Evolutionary conservation across 2,888 invertebrate genomes (phyloP).

Genomic region (Linnaemya vulpina): DNA sequence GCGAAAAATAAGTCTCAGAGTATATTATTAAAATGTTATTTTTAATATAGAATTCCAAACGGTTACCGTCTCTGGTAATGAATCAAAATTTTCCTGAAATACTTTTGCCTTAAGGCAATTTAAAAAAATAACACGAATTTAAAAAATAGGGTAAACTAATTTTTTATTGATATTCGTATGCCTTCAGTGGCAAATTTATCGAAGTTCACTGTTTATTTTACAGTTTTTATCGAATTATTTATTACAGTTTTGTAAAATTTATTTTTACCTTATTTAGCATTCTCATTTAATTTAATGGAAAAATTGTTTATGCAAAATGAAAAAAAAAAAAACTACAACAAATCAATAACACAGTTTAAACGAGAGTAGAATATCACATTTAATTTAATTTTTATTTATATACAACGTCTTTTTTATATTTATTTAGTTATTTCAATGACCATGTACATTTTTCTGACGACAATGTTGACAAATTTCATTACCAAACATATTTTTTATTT

Average conservation of each 20-base stretch:
- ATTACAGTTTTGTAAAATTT: slow-evolving; percentile 28
- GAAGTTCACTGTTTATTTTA: neutral
- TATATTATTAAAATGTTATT: too few species aligned
- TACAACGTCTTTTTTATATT: slow-evolving; percentile 12
- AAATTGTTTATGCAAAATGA: slow-evolving; percentile 49
- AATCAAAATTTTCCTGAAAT: too few species aligned
- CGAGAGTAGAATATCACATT: slow-evolving; percentile 62
- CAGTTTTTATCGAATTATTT: slow-evolving; percentile 23
- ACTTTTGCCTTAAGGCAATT: too few species aligned
- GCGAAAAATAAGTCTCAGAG: too few species aligned
- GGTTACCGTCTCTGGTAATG: too few species aligned
- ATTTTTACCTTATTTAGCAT: slow-evolving; percentile 63
- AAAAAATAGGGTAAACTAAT: too few species aligned
- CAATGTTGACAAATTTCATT: slow-evolving; percentile 68
- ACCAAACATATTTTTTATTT: slow-evolving; percentile 25
- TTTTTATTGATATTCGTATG: neutral
- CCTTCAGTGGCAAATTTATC: neutral
- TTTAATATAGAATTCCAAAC: too few species aligned
- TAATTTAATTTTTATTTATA: slow-evolving; percentile 37
- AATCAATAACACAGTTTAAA: slow-evolving; percentile 62
- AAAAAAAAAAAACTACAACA: slow-evolving; percentile 41
- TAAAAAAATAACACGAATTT: too few species aligned
- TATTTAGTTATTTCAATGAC: slow-evolving; percentile 51
- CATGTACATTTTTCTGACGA: slow-evolving; percentile 46
- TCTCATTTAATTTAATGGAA: slow-evolving; percentile 42